Percentiles rank a stretch among this genome's conserved stretches.
Conservation (phyloP, 2,888 invertebrate species). For the Aphidoletes aphidimyza region DNA sequence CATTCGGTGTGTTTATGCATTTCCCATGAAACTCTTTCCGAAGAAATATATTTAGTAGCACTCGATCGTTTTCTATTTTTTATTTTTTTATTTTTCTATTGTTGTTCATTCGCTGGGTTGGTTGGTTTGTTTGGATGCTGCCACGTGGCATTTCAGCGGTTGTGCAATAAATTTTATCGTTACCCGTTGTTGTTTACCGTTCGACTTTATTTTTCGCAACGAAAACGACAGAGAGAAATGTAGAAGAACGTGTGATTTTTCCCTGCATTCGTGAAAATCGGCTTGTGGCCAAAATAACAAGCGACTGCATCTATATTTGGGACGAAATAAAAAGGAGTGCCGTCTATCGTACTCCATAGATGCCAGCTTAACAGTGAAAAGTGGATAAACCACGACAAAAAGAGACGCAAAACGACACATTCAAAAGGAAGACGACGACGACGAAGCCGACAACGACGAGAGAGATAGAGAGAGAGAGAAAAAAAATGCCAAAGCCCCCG, state of each 20-base stretch:
- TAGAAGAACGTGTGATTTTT: conserved; percentile 36
- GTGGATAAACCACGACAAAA: conserved; percentile 46
- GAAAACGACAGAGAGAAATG: background rate
- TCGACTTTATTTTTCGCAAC: background rate
- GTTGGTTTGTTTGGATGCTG: background rate
- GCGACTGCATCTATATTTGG: background rate
- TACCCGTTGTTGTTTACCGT: conserved; percentile 44
- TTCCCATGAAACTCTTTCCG: conserved; percentile 37
- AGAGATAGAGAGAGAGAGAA: background rate
- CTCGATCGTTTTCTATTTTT: background rate
- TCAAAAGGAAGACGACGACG: background rate
- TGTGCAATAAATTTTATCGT: conserved; percentile 39
- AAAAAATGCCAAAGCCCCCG: background rate
- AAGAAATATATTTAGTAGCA: conserved; percentile 44
- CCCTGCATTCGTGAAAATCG: conserved; percentile 45
- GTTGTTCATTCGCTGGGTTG: too few species aligned
- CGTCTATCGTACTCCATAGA: background rate
- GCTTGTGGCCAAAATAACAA: conserved; percentile 49
- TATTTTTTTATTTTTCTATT: too few species aligned
- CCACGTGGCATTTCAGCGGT: conserved; percentile 49
- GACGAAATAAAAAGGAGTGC: background rate
- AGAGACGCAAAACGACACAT: conserved; percentile 27
- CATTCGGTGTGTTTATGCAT: conserved; percentile 34
- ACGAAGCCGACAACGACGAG: too few species aligned
- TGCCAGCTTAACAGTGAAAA: conserved; percentile 26